Conservation (phyloP, 2,888 invertebrate species). For the Mechanitis messenoides region DNA sequence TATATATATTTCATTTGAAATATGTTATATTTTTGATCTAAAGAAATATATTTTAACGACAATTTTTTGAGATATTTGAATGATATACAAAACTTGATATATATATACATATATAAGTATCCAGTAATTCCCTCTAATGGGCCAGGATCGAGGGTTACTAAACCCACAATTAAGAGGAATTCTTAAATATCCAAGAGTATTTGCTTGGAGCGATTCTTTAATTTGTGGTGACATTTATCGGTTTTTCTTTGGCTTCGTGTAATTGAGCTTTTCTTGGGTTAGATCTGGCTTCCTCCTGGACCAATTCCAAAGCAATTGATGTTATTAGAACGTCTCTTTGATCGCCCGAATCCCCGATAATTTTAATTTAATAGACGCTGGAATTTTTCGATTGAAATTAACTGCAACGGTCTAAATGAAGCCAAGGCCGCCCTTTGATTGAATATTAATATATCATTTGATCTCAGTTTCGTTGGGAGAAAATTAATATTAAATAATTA, state of each 20-base stretch:
- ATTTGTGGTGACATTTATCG: constrained; percentile 67
- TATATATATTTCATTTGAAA: too few relatives aligned
- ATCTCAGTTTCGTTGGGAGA: constrained; percentile 22
- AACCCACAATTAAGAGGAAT: constrained; percentile 32
- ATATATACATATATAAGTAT: constrained; percentile 19
- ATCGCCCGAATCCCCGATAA: constrained; percentile 51
- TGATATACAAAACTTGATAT: background rate
- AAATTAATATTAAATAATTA: constrained; percentile 30
- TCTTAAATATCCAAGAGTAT: constrained; percentile 38
- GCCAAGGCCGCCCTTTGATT: constrained; percentile 32
- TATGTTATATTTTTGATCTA: too few relatives aligned
- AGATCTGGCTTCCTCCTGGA: constrained; percentile 53
- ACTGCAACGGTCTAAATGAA: constrained; percentile 32
- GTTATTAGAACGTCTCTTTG: constrained; percentile 60
- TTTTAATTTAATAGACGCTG: constrained; percentile 60
- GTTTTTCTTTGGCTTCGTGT: constrained; percentile 62
- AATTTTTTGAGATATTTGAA: too few relatives aligned
- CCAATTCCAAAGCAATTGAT: constrained; percentile 65
- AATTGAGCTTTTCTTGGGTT: constrained; percentile 56
- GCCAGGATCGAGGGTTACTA: constrained; percentile 27
- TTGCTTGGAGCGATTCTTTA: constrained; percentile 62
- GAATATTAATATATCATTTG: constrained; percentile 30
- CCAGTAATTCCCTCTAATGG: constrained; percentile 28
- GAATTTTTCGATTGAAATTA: constrained; percentile 44
- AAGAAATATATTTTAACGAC: background rate